These are phyloP conservation scores for Zosterops borbonicus DNA, from an alignment of 2,113 vertebrate species.

Conservation along the genomic window DNA sequence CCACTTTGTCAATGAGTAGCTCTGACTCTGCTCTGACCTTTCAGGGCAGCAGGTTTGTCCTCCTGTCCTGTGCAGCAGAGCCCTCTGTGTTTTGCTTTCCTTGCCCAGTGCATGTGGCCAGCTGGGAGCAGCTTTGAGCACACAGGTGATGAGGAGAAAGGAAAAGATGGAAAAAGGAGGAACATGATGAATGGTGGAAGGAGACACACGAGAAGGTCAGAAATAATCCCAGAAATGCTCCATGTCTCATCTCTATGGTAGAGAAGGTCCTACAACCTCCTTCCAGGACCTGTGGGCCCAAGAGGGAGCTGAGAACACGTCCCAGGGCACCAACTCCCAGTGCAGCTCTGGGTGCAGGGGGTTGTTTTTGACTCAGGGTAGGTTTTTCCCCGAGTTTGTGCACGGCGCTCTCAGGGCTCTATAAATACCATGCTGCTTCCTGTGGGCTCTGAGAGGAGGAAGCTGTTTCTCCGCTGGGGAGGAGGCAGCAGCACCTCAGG, in stretches of 20 bases:
- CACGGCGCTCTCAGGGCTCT: background rate
- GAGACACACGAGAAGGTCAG: background rate
- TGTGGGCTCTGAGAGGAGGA: slow-evolving; percentile 21
- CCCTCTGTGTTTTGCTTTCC: background rate
- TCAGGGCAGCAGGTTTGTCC: background rate
- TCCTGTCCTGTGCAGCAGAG: background rate
- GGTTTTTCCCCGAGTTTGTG: slow-evolving; percentile 27
- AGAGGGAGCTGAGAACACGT: background rate
- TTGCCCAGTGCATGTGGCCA: background rate
- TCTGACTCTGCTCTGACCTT: no score
- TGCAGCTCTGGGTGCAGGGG: background rate
- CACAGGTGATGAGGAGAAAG: background rate
- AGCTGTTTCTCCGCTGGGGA: slow-evolving; percentile 7
- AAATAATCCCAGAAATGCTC: background rate
- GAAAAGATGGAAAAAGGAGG: background rate
- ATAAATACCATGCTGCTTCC: slow-evolving; percentile 46
- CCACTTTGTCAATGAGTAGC: background rate
- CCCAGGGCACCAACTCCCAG: rapidly evolving
- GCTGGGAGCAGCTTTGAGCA: background rate
- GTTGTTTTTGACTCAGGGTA: background rate
- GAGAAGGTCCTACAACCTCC: background rate
- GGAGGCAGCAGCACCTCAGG: background rate
- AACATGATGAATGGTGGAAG: background rate
- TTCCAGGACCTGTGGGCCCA: background rate
- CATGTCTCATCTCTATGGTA: background rate